Evolutionary conservation across 2,797 vertebrate species (phyloP).

Genomic region (Lagorchestes hirsutus): DNA sequence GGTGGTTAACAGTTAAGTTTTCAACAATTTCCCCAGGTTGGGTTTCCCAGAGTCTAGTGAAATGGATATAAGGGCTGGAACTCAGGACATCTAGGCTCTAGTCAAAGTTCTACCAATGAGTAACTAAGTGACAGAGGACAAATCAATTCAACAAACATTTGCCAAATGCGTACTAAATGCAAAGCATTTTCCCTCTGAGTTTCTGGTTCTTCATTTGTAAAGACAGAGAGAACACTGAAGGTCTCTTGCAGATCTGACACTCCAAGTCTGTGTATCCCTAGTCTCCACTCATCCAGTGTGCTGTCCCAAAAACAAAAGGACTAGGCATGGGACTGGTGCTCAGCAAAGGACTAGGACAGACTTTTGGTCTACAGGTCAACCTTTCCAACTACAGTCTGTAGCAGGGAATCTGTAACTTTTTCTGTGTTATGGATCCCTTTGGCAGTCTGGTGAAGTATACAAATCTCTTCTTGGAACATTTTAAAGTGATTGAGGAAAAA

Average conservation of each 20-base stretch:
- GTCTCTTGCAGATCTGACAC: background rate
- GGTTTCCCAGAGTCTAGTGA: background rate
- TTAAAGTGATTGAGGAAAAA: background rate
- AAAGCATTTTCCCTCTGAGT: background rate
- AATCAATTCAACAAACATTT: background rate
- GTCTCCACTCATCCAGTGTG: background rate
- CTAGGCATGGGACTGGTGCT: background rate
- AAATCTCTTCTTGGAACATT: background rate
- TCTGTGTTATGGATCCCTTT: background rate
- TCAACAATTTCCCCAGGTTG: background rate
- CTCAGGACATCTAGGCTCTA: background rate
- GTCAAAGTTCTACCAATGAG: background rate
- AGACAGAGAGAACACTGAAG: background rate
- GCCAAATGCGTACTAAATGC: background rate
- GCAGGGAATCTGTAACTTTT: background rate
- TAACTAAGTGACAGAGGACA: background rate
- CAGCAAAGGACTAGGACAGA: background rate
- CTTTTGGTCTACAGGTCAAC: background rate
- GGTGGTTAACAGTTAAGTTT: background rate
- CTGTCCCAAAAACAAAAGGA: background rate
- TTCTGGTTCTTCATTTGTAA: background rate
- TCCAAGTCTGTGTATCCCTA: background rate
- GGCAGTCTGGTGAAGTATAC: background rate
- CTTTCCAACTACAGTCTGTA: background rate
- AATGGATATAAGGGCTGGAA: background rate